These are phyloP conservation scores for Hecatera dysodea DNA, from an alignment of 2,888 invertebrate species.

Conservation along the genomic window DNA sequence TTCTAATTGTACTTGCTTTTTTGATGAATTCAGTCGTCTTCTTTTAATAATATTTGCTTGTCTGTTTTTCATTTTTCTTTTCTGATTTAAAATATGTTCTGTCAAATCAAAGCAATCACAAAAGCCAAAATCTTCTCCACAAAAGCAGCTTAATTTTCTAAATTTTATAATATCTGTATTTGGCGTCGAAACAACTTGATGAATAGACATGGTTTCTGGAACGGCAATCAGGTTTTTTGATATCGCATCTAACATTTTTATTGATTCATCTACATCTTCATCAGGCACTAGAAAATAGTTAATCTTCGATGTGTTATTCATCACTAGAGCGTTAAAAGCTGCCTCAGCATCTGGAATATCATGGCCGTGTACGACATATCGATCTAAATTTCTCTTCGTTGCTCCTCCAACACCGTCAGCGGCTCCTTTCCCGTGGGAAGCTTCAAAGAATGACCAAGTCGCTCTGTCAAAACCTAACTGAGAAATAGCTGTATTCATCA, in stretches of 20 bases:
- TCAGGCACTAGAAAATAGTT: constrained; percentile 2
- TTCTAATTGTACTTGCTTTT: constrained; percentile 1
- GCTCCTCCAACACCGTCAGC: constrained; percentile 55
- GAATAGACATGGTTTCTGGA: constrained; percentile 25
- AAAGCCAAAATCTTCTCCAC: constrained; percentile 31
- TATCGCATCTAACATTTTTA: not conserved
- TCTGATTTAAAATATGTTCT: constrained; percentile 17
- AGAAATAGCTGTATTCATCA: constrained; percentile 8
- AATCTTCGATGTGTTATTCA: not conserved
- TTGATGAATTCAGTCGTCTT: not conserved
- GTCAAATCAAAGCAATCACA: constrained; percentile 34
- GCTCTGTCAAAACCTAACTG: not conserved
- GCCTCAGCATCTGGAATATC: constrained; percentile 16
- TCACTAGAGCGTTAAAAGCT: not conserved
- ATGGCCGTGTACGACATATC: constrained; percentile 37
- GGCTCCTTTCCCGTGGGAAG: constrained; percentile 25
- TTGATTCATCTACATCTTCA: not conserved
- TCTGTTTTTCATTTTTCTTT: not conserved
- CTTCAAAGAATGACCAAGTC: constrained; percentile 6
- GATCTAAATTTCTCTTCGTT: constrained; percentile 49
- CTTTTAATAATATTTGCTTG: not conserved
- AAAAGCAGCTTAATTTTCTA: constrained; percentile 33
- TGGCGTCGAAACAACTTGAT: constrained; percentile 22
- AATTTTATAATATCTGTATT: constrained; percentile 29
- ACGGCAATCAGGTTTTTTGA: constrained; percentile 8